Evolutionary conservation across 2,113 vertebrate species (phyloP), one percentile per base, ranked within the genome.

Genomic region (Hippocampus comes): DNA sequence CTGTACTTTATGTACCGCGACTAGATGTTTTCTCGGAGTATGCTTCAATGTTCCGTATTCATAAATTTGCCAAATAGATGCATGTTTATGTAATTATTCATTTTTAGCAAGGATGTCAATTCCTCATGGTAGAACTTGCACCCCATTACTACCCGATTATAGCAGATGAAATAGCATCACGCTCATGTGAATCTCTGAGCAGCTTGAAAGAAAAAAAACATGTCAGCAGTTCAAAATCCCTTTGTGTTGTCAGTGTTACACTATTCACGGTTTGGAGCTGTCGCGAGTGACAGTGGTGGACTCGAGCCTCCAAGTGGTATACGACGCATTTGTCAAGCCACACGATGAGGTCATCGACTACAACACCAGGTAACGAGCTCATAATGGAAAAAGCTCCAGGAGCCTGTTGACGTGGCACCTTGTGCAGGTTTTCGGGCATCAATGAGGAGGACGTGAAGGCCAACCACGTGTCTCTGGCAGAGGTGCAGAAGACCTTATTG

Each of bases 241-340:
- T 25, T 43, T 48, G 9, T 53, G 7, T 69, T 46, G 1, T 70
- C 70, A 95, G 93, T 94, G 93, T 83, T 96, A 92, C 21, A 94
- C 94, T 51, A 88, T 90, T 51, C 83, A 84, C 34, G 93, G 94
- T 56, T 78, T 94, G 83, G 94, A 94, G 81, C 77, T 94, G 74
- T 90, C 89, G 60, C 89, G 86, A 82, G 93, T 95, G 78, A 92
- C 94, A 0, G 84, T 94, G 82, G 89, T 94, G 27, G 90, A 91
- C 82, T 76, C 89, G 2, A 86, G 87, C 51, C 86, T 94, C 56
- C 88, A 92, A 69, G 89, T 95, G 23, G 53, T 93, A 81, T 94
- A 91, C 14, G 93, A 94, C 69, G 81, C 86, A 0, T 92, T 93
- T 84, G 93, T 97, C 78, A 93, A 86, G 79, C 93, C 94, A 27